Percentiles rank a stretch among this genome's conserved stretches.
Evolutionary conservation across 2,888 invertebrate species (phyloP).

Genomic region (Tetragonula carbonaria): DNA sequence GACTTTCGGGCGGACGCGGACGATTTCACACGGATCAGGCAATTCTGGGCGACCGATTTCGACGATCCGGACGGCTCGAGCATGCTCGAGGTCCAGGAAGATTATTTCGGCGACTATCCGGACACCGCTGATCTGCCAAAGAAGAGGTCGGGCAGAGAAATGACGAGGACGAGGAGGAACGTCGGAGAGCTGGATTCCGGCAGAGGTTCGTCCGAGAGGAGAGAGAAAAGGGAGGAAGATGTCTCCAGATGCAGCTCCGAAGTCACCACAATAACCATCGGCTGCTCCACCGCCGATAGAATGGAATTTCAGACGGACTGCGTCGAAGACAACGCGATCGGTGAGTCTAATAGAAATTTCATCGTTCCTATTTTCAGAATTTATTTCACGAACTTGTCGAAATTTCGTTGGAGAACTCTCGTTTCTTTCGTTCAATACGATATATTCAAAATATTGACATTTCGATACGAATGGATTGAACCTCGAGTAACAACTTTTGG

Average conservation of each 20-base stretch:
- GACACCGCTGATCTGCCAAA: conserved; percentile 69
- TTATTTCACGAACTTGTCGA: rapidly evolving
- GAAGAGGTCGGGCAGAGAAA: conserved; percentile 64
- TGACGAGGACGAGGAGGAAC: conserved; percentile 73
- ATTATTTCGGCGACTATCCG: conserved; percentile 79
- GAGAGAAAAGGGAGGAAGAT: conserved; percentile 75
- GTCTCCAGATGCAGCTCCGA: conserved; percentile 82
- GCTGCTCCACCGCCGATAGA: conserved; percentile 90
- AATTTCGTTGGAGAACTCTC: no score
- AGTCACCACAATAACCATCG: conserved; percentile 89
- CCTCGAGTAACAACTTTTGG: no score
- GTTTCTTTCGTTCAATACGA: no score
- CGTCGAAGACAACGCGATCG: conserved; percentile 87
- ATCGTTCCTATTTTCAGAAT: rapidly evolving
- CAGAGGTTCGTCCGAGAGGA: conserved; percentile 51
- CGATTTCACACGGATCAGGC: conserved; percentile 70
- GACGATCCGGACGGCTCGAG: conserved; percentile 63
- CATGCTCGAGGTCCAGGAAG: conserved; percentile 72
- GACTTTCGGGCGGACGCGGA: conserved; percentile 77
- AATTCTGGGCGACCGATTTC: conserved; percentile 70
- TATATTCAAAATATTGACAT: no score
- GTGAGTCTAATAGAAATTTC: conserved; percentile 31
- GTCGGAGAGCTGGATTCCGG: conserved; percentile 57
- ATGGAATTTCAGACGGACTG: conserved; percentile 92
- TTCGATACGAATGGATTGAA: no score